Conservation (phyloP, 1,140 invertebrate species). For the Stratiolaelaps scimitus region DNA sequence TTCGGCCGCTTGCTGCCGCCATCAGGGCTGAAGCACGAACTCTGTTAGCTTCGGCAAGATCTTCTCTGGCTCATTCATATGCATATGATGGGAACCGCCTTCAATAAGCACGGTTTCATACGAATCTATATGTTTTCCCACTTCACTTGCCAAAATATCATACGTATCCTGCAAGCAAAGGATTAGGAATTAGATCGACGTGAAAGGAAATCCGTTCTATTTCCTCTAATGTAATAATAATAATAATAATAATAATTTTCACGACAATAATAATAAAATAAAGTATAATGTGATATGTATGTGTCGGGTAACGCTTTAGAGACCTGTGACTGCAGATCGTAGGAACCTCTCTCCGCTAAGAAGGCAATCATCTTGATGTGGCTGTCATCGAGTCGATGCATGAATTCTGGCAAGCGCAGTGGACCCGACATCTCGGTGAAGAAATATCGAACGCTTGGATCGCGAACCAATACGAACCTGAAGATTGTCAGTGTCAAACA, state of each 20-base stretch:
- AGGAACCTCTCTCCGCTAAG: background rate
- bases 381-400: background rate
- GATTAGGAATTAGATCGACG: background rate
- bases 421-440: conserved; percentile 7
- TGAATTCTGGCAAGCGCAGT: background rate
- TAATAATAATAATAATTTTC: background rate
- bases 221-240: conserved; percentile 1
- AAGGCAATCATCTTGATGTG: background rate
- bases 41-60: background rate
- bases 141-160: background rate
- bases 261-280: background rate
- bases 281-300: background rate
- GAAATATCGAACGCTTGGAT: background rate
- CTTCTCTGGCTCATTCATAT: conserved; percentile 6
- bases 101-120: background rate
- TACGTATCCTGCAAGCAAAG: conserved; percentile 15
- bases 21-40: background rate
- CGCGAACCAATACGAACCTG: conserved; percentile 15
- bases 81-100: background rate
- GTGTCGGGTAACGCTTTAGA: background rate
- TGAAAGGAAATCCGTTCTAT: background rate
- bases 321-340: background rate
- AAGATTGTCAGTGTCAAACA: too few relatives aligned
- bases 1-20: too few relatives aligned
- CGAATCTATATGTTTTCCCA: background rate